Evolutionary conservation across 2,113 vertebrate genomes (phyloP).

Genomic region (Campylomormyrus numenius): DNA sequence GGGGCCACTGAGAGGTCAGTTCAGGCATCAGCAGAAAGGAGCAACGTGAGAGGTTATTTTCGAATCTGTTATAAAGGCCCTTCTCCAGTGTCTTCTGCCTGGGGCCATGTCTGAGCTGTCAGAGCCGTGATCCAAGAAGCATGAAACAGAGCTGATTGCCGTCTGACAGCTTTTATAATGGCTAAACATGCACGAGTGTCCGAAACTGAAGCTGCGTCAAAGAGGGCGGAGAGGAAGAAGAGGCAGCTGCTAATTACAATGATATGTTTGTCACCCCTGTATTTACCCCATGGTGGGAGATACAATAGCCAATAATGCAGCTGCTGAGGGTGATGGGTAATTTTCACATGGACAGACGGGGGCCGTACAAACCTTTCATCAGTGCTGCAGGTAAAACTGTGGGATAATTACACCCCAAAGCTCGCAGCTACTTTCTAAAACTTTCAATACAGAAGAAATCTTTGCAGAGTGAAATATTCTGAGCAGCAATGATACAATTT

Average conservation of each 20-base stretch:
- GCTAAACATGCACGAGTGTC: slow-evolving; percentile 38
- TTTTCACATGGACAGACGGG: slow-evolving; percentile 22
- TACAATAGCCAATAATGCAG: slow-evolving; percentile 46
- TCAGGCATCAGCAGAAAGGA: neutral
- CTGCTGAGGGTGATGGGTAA: slow-evolving; percentile 34
- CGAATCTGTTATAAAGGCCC: neutral
- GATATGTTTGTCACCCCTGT: slow-evolving; percentile 36
- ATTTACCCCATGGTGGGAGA: slow-evolving; percentile 37
- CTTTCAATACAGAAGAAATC: neutral
- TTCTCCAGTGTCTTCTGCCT: neutral
- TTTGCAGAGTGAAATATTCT: neutral
- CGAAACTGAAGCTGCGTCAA: slow-evolving; percentile 24
- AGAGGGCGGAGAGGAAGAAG: slow-evolving; percentile 22
- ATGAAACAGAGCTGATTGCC: slow-evolving; percentile 37
- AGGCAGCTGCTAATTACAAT: slow-evolving; percentile 46
- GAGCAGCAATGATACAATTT: neutral
- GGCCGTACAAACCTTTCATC: slow-evolving; percentile 32
- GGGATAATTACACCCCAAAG: slow-evolving; percentile 36
- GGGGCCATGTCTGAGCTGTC: slow-evolving; percentile 25
- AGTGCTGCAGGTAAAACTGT: slow-evolving; percentile 25
- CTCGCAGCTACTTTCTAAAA: neutral
- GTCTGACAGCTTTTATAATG: slow-evolving; percentile 46
- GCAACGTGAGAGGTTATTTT: neutral
- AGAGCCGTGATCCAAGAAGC: slow-evolving; percentile 35
- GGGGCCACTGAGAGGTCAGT: neutral